Conservation (phyloP, 2,113 vertebrate genomes). For the Pipa parva region DNA sequence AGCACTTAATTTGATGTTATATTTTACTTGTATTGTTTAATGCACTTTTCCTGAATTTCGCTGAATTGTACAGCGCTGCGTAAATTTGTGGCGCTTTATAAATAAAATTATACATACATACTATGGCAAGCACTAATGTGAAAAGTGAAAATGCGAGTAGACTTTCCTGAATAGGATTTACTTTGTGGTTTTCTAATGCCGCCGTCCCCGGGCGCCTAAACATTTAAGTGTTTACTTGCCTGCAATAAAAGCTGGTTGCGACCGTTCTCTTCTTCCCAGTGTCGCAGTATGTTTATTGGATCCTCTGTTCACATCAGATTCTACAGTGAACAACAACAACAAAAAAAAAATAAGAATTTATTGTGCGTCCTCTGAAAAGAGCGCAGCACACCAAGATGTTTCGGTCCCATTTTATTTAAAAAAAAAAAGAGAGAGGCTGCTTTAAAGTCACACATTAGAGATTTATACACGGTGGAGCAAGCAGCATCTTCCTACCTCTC, state of each 20-base stretch:
- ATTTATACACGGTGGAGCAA: conserved; percentile 14
- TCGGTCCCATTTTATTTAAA: neutral
- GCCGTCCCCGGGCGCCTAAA: neutral
- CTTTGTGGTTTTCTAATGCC: neutral
- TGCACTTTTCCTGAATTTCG: too few species aligned
- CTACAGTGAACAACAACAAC: conserved; percentile 23
- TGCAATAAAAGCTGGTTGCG: conserved; percentile 20
- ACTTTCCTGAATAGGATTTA: neutral
- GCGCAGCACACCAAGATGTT: neutral
- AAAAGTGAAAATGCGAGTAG: neutral
- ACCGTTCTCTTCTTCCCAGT: conserved; percentile 26
- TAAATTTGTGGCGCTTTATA: too few species aligned
- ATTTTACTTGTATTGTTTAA: too few species aligned
- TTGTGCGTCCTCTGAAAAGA: conserved; percentile 7
- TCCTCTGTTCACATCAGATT: conserved; percentile 26
- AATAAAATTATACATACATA: too few species aligned
- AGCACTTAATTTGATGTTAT: too few species aligned
- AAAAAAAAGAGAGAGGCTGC: conserved; percentile 7
- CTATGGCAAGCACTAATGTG: too few species aligned
- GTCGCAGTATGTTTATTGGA: conserved; percentile 22
- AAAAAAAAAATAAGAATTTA: conserved; percentile 28
- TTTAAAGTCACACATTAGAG: conserved; percentile 10
- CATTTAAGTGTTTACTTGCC: conserved; percentile 32
- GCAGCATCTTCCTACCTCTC: conserved; percentile 41
- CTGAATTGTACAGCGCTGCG: too few species aligned